Conservation (phyloP, 2,888 invertebrate genomes). For the Zootermopsis nevadensis region DNA sequence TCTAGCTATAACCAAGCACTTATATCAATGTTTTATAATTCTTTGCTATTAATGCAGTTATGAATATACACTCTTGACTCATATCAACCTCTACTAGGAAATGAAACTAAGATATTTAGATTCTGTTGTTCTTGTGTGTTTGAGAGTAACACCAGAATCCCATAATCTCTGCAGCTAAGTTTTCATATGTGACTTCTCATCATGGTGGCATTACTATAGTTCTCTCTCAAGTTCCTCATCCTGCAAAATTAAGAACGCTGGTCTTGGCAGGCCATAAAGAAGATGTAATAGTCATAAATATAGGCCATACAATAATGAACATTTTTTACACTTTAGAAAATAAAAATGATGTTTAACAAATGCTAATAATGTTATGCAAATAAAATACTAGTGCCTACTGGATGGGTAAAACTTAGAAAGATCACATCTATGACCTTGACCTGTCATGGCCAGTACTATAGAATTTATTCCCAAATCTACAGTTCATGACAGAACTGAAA, state of each 20-base stretch:
- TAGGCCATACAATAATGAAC: background rate
- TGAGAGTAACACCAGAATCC: background rate
- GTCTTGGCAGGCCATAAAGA: background rate
- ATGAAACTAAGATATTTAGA: too few species aligned
- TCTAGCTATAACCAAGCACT: too few species aligned
- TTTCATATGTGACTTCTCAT: background rate
- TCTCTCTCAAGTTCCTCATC: background rate
- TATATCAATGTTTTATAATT: too few species aligned
- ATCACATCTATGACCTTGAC: background rate
- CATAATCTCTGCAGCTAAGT: background rate
- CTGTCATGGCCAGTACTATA: background rate
- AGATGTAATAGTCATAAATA: background rate
- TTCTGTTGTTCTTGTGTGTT: too few species aligned
- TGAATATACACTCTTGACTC: too few species aligned
- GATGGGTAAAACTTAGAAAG: background rate
- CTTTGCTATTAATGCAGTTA: too few species aligned
- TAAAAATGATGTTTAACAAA: background rate
- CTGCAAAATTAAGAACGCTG: background rate
- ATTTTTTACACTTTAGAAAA: background rate
- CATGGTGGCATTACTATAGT: background rate
- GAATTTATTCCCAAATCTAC: background rate
- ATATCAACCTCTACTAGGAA: too few species aligned
- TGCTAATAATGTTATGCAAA: background rate
- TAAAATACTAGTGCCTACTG: background rate
- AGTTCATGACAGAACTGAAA: background rate